A percentile compares a stretch with the other conserved stretches of the same genome.
Evolutionary conservation across 2,888 invertebrate species (phyloP).

Genomic region (Cylloceria caligata): DNA sequence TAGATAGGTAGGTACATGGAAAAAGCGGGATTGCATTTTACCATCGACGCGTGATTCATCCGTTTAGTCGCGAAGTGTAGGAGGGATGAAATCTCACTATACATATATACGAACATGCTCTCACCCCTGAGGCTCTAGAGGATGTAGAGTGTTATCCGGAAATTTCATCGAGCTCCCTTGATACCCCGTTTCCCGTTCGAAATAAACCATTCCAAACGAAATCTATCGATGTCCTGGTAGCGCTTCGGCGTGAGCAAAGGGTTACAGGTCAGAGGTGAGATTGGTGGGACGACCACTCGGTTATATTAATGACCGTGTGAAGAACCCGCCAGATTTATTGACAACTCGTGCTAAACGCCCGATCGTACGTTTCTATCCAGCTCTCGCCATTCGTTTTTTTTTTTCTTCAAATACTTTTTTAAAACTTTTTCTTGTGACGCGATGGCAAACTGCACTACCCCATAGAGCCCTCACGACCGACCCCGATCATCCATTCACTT

Average conservation of each 20-base stretch:
- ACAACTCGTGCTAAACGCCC: slow-evolving; percentile 39
- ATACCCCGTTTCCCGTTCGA: slow-evolving; percentile 21
- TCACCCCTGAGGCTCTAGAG: slow-evolving; percentile 34
- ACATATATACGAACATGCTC: slow-evolving; percentile 4
- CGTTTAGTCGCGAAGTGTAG: slow-evolving; percentile 60
- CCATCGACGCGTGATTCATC: slow-evolving; percentile 80
- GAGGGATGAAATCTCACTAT: slow-evolving; percentile 46
- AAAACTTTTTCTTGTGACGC: neutral
- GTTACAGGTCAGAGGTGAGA: slow-evolving; percentile 45
- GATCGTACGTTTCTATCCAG: slow-evolving; percentile 53
- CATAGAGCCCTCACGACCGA: neutral
- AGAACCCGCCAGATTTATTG: slow-evolving; percentile 58
- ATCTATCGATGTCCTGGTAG: slow-evolving; percentile 66
- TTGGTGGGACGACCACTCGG: slow-evolving; percentile 33
- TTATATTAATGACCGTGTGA: slow-evolving; percentile 61
- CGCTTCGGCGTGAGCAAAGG: slow-evolving; percentile 13
- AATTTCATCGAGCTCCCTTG: slow-evolving; percentile 46
- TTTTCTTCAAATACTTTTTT: slow-evolving; percentile 24
- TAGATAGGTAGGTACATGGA: slow-evolving; percentile 44
- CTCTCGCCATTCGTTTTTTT: slow-evolving; percentile 33
- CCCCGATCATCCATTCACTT: slow-evolving; percentile 41
- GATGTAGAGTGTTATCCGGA: slow-evolving; percentile 52
- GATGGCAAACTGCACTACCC: slow-evolving; percentile 27
- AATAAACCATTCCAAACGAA: slow-evolving; percentile 70
- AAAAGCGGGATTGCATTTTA: slow-evolving; percentile 72